Conservation (phyloP, 2,113 vertebrate species). For the Pterocles burchelli region DNA sequence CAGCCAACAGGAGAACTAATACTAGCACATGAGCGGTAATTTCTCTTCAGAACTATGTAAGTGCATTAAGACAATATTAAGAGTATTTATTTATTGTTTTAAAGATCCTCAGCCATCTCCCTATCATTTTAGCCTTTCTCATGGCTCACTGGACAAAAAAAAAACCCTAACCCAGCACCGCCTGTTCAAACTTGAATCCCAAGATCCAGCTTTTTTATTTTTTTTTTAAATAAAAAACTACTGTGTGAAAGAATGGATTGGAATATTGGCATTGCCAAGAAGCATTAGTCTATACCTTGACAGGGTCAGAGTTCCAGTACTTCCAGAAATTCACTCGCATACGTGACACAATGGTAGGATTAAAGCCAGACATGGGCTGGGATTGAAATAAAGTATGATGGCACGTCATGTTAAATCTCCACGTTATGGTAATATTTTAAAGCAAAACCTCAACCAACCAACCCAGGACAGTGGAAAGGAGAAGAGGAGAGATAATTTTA, state of each 20-base stretch:
- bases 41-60: conserved; percentile 42
- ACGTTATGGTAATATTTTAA: not conserved
- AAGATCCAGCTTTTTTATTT: not conserved
- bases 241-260: not conserved
- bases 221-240: not conserved
- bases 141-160: not conserved
- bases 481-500: not conserved
- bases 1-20: conserved; percentile 56
- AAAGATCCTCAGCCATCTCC: not conserved
- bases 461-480: not conserved
- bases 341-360: not conserved
- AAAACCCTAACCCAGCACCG: not conserved
- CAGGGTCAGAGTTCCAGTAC: not conserved
- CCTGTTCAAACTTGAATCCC: not conserved
- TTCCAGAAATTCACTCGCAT: not conserved
- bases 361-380: not conserved
- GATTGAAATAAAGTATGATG: conserved; percentile 14
- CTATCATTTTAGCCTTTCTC: not conserved
- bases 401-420: not conserved
- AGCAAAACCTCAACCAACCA: not conserved
- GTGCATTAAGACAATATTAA: not conserved
- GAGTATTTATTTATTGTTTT: conserved; percentile 26
- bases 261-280: conserved; percentile 8
- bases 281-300: not conserved
- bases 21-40: conserved; percentile 40